Base-by-base conservation (phyloP, 1,140 invertebrate species). In the Solen grandis region DNA sequence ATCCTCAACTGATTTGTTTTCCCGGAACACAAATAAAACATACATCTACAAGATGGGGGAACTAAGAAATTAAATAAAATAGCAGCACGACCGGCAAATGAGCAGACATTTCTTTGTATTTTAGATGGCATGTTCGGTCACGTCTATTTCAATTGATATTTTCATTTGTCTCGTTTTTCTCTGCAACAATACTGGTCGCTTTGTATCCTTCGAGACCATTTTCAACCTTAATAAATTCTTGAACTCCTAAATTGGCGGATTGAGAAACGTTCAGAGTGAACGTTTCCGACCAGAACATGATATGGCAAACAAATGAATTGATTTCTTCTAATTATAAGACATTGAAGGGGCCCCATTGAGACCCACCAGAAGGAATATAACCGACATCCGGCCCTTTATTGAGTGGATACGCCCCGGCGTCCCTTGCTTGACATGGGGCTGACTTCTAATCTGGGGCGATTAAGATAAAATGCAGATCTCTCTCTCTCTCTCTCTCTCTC, bases 241-340 rank as follows among this genome's bases (percentile, higher is more conserved):
- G 19, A 10, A 46, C 41, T 46, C 8, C 41, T 76, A 78, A 69
- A 65, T 69, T 13, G 50, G 46, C 22, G 41, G 25, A 27, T 52
- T n/a, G 33, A 68, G 36, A 78, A 78, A 69, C 63, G 75, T 27
- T 69, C 25, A 41, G 31, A 55, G 33, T 78, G 54, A 69, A 29
- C 55, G 50, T 27, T 69, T 46, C 41, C 46, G 75, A 52, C 60
- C 35, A 65, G 31, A 59, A 69, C 75, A 78, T 78, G 75, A 78
- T 78, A 78, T n/a, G 46, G 75, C 65, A 78, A 78, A 78, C 75
- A 78, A 78, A 78, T 78, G 75, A 78, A 78, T 78, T 78, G 50
- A 78, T 78, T 78, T 69, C 35, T 50, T n/a, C 38, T 78, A 55
- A 69, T 78, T 69, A 78, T 68, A 78, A 59, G 50, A 65, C 65